Base-by-base conservation (phyloP, 2,888 invertebrate genomes). In the Autographa gamma region DNA sequence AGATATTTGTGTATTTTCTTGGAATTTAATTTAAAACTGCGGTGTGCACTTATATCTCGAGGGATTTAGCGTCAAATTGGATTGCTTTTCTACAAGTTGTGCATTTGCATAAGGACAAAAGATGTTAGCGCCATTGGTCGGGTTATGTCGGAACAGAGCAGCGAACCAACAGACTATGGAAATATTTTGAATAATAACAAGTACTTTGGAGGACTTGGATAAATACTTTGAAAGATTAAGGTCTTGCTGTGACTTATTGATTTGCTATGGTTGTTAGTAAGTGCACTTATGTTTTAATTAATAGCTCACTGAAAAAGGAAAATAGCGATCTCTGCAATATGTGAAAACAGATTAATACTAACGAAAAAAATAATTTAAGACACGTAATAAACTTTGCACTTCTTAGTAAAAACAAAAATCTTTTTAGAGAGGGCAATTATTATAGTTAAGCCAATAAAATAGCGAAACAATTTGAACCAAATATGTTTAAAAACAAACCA, bases 41-140 rank as follows among this genome's bases (percentile, higher is more conserved):
- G 90, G 89, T 88, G 85, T 88, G 89, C 89, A 88, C 84, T 90
- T 87, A 89, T 88, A 88, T 90, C 93, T 90, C 89, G 25, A 66
- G 90, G 92, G 93, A 89, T 89, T 93, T 90, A 85, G 86, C 89
- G 86, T 91, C 90, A 92, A 93, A 94, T 94, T 93, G 92, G 92
- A 93, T 93, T 90, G 92, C 89, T 90, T 90, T 88, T 88, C 88
- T 90, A 91, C 93, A 90, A 92, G 91, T 92, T 90, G 86, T 86
- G 88, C 90, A 94, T 94, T 93, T 93, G 92, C 93, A 94, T 93
- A 86, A 84, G 87, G 86, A 92, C 91, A 91, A 87, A 86, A 88
- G 83, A 84, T 81, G 83, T 76, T 79, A 72, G 75, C 74, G 71
- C 77, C 72, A 76, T 79, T 72, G 82, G 70, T 62, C 19, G 64